Conservation (phyloP, 2,888 invertebrate genomes). For the Drosophila macrospina region DNA sequence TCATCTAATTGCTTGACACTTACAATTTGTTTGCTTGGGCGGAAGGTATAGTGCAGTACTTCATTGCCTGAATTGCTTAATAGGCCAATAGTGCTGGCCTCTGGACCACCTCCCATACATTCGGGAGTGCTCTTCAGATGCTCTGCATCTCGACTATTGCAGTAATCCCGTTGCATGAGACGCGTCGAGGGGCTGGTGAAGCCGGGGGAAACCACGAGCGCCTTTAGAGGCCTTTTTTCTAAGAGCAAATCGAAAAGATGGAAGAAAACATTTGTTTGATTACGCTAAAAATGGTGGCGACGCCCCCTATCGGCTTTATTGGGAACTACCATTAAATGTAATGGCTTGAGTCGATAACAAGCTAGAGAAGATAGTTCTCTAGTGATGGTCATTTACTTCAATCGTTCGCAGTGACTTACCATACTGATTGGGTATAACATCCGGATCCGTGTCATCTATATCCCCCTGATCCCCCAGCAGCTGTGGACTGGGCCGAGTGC, state of each 20-base stretch:
- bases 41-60: slow-evolving; percentile 85
- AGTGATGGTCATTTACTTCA: too few species aligned
- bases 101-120: slow-evolving; percentile 56
- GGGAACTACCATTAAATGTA: too few species aligned
- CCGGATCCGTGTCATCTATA: slow-evolving; percentile 91
- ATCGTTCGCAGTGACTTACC: slow-evolving; percentile 87
- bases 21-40: slow-evolving; percentile 86
- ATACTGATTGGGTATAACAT: slow-evolving; percentile 95
- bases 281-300: too few species aligned
- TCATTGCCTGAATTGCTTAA: slow-evolving; percentile 83
- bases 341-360: too few species aligned
- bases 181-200: slow-evolving; percentile 85
- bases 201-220: slow-evolving; percentile 83
- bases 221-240: slow-evolving; percentile 85
- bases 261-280: background rate
- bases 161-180: slow-evolving; percentile 84
- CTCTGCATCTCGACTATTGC: slow-evolving; percentile 79
- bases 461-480: slow-evolving; percentile 84
- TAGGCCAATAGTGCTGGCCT: slow-evolving; percentile 70
- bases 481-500: slow-evolving; percentile 85
- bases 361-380: too few species aligned
- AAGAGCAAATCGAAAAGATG: slow-evolving; percentile 11
- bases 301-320: too few species aligned
- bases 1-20: slow-evolving; percentile 62
- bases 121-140: slow-evolving; percentile 72